A percentile compares a stretch with the other conserved stretches of the same genome.
Evolutionary conservation across 2,888 invertebrate species (phyloP).

Genomic region (Polyploca ridens): DNA sequence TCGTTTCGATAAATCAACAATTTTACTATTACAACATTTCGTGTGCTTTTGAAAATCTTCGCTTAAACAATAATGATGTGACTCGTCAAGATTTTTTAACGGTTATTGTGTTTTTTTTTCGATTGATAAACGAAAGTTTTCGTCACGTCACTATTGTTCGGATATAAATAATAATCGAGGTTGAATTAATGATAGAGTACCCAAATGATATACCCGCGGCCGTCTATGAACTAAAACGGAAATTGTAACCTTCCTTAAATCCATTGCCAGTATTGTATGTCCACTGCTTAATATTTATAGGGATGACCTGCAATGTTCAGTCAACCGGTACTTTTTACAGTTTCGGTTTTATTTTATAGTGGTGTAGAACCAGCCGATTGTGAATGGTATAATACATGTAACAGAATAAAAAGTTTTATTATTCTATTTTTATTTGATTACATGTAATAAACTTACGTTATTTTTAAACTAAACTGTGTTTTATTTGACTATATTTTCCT

Average conservation of each 20-base stretch:
- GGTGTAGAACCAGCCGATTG: slow-evolving; percentile 31
- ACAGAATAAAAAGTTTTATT: slow-evolving; percentile 73
- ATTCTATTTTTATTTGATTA: slow-evolving; percentile 82
- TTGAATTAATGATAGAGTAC: slow-evolving; percentile 40
- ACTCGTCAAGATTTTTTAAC: slow-evolving; percentile 27
- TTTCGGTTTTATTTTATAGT: slow-evolving; percentile 13
- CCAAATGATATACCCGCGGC: slow-evolving; percentile 40
- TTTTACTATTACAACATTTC: background rate
- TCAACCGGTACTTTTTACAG: slow-evolving; percentile 41
- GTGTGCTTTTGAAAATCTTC: slow-evolving; percentile 51
- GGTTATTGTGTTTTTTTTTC: slow-evolving; percentile 26
- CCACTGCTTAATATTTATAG: background rate
- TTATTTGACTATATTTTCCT: slow-evolving; percentile 41
- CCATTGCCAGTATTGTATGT: slow-evolving; percentile 8
- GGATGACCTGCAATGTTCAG: slow-evolving; percentile 30
- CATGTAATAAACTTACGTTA: slow-evolving; percentile 84
- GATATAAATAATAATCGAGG: slow-evolving; percentile 38
- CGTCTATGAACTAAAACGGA: slow-evolving; percentile 1
- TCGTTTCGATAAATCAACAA: background rate
- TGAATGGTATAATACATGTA: slow-evolving; percentile 67
- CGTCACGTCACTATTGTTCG: slow-evolving; percentile 47
- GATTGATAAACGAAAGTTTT: slow-evolving; percentile 25
- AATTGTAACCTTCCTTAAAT: background rate
- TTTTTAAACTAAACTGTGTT: slow-evolving; percentile 78
- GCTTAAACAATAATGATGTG: slow-evolving; percentile 52